Percentiles rank a stretch among this genome's conserved stretches.
Conservation (phyloP, 2,888 invertebrate genomes). For the Diadegma fenestrale region DNA sequence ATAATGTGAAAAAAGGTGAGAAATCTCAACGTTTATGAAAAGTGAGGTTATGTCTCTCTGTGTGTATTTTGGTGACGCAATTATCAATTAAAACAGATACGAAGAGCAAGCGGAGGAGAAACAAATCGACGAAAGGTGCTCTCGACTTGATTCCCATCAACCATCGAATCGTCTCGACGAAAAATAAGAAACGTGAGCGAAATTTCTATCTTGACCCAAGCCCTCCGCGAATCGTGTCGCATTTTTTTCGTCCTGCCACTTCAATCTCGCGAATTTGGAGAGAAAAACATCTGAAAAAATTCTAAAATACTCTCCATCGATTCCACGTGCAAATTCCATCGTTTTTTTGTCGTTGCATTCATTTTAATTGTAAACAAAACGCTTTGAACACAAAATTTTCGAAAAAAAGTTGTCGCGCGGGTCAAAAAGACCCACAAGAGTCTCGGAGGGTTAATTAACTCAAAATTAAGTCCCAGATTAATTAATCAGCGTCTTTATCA, state of each 20-base stretch:
- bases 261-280: too few species aligned
- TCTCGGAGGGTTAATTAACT: too few species aligned
- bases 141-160: slow-evolving; percentile 81
- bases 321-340: too few species aligned
- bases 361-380: too few species aligned
- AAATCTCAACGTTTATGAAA: neutral
- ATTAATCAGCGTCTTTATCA: too few species aligned
- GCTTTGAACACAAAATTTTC: too few species aligned
- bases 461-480: too few species aligned
- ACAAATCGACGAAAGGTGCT: slow-evolving; percentile 78
- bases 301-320: too few species aligned
- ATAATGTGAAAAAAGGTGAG: slow-evolving; percentile 75
- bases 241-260: neutral
- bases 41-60: slow-evolving; percentile 60
- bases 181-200: slow-evolving; percentile 78
- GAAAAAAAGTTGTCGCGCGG: too few species aligned
- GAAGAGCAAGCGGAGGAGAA: slow-evolving; percentile 79
- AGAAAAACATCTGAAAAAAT: too few species aligned
- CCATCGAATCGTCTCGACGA: slow-evolving; percentile 76
- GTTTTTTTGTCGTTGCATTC: too few species aligned
- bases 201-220: neutral
- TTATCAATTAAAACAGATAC: slow-evolving; percentile 79
- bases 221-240: neutral
- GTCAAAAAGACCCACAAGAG: too few species aligned
- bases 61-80: neutral